Evolutionary conservation across 1,140 invertebrate species (phyloP), one percentile per base, ranked within the genome.

Genomic region (Archivesica marissinica): DNA sequence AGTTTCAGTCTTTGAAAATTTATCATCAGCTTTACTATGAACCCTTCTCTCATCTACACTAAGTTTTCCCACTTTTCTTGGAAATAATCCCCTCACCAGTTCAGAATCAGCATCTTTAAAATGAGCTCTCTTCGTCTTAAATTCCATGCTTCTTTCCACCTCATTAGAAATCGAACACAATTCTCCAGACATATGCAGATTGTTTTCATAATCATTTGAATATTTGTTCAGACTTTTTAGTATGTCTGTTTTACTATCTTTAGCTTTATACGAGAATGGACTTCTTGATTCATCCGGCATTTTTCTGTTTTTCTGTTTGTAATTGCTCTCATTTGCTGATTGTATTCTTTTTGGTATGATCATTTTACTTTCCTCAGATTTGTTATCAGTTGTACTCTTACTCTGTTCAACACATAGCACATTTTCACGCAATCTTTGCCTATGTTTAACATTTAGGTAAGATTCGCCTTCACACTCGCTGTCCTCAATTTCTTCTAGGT

Each of bases 191-290:
- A 44, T 25, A 1, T 25, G 1, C 1, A 30, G 11, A 9, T 38
- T 20, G 2, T 38, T 28, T 20, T 70, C n/a, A 41, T 23, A 1
- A 44, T 70, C 66, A 44, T 2, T 1, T 7, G 17, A 41, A 25
- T 70, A 41, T 23, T 25, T 70, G 39, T 25, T 70, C n/a, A 25
- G 66, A 70, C 38, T 44, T 70, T 70, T 70, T 25, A 70, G n/a
- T 44, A 70, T 70, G 17, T 41, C 66, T 7, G 35, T 44, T 41
- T 4, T 59, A 28, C 20, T 20, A 44, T 41, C 20, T 4, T 38
- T 44, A 2, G 38, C 17, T 41, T 47, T 28, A 25, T 44, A 2
- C 35, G 9, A 41, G 66, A 2, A 7, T 54, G 7, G 33, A 9
- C 15, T 59, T 28, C 25, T 23, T 59, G 9, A 2, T 9, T 28